These are phyloP conservation scores for Sympetrum striolatum DNA, from an alignment of 2,888 invertebrate species.

Conservation along the genomic window DNA sequence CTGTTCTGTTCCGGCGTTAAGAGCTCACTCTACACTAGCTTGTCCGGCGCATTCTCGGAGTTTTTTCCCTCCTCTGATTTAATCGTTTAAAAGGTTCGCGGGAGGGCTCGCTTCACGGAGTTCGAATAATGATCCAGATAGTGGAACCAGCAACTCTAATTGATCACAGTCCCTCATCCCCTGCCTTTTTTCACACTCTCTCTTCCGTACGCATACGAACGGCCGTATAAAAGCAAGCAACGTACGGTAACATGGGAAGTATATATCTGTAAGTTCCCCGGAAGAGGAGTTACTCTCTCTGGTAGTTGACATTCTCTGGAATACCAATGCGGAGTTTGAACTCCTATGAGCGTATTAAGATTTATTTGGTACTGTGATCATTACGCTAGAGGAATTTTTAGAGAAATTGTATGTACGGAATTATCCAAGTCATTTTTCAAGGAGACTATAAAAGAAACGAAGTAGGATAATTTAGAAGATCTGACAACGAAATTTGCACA, in stretches of 20 bases:
- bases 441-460: too few relatives aligned
- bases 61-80: conserved; percentile 2
- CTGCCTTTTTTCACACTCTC: not conserved
- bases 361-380: too few relatives aligned
- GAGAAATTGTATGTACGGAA: too few relatives aligned
- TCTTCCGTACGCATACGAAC: not conserved
- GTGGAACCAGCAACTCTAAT: not conserved
- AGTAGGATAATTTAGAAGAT: too few relatives aligned
- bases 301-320: too few relatives aligned
- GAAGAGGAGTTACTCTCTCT: too few relatives aligned
- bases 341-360: too few relatives aligned
- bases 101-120: not conserved
- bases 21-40: not conserved
- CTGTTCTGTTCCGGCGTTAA: not conserved
- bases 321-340: too few relatives aligned
- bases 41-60: not conserved
- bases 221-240: not conserved
- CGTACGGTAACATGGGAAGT: not conserved
- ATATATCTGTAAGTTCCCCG: too few relatives aligned
- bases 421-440: too few relatives aligned
- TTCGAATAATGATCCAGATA: conserved; percentile 20
- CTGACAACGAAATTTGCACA: too few relatives aligned
- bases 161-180: not conserved
- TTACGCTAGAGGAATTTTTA: too few relatives aligned
- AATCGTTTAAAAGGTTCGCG: conserved; percentile 24